phyloP scores from a whole-genome alignment of 2,888 invertebrate species.

The Sipha maydis region DNA sequence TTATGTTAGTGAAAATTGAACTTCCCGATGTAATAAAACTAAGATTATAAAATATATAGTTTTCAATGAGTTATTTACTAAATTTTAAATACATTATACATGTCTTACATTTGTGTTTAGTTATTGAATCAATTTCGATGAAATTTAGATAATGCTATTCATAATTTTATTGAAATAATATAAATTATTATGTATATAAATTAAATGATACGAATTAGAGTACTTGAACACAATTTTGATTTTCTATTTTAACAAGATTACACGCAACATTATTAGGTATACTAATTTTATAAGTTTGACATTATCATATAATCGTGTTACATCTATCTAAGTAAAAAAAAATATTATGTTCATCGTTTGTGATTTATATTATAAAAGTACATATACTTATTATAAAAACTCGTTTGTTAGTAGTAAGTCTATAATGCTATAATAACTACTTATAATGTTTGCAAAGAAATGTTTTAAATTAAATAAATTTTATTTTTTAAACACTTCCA shows the following conservation, averaged over 20 bases:
- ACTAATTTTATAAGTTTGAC: not conserved
- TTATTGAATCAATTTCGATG: not conserved
- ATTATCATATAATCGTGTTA: not conserved
- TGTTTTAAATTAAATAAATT: conserved; percentile 12
- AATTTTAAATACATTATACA: not conserved
- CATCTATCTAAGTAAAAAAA: too few relatives aligned
- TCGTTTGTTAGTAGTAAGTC: not conserved
- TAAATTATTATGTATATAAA: not conserved
- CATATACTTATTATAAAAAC: not conserved
- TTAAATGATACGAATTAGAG: not conserved
- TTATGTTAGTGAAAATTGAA: not conserved
- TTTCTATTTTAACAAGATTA: not conserved
- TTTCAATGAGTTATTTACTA: too few relatives aligned
- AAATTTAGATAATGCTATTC: not conserved
- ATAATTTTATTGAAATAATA: not conserved
- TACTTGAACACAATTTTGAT: not conserved
- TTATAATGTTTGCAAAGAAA: not conserved
- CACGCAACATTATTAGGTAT: not conserved
- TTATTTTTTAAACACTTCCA: not conserved
- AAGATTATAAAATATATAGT: not conserved
- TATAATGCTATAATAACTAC: not conserved
- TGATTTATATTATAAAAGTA: not conserved
- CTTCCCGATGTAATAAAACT: not conserved
- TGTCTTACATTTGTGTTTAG: not conserved
- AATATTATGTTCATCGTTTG: too few relatives aligned